Evolutionary conservation across 2,888 invertebrate genomes (phyloP).

Genomic region (Lagria hirta): DNA sequence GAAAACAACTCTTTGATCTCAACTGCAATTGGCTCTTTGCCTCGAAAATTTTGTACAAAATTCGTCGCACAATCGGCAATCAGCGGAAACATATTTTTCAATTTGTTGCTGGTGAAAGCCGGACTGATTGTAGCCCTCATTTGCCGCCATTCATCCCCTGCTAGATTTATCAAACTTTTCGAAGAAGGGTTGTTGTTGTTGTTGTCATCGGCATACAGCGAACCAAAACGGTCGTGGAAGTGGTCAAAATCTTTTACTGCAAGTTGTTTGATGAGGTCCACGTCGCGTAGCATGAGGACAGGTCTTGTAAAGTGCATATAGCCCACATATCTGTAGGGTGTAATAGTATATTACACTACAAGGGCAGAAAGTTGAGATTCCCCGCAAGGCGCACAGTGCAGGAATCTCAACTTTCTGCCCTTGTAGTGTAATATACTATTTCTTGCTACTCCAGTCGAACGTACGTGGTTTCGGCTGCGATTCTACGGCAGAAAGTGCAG

Average conservation of each 20-base stretch:
- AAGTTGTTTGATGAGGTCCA: slow-evolving; percentile 45
- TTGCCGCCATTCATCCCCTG: slow-evolving; percentile 35
- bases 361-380: too few relatives aligned
- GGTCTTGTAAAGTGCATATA: slow-evolving; percentile 35
- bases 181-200: slow-evolving; percentile 37
- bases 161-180: slow-evolving; percentile 32
- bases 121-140: slow-evolving; percentile 49
- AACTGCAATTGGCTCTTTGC: slow-evolving; percentile 17
- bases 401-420: too few relatives aligned
- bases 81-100: slow-evolving; percentile 31
- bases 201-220: slow-evolving; percentile 29
- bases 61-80: slow-evolving; percentile 26
- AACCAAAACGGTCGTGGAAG: slow-evolving; percentile 41
- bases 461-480: too few relatives aligned
- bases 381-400: too few relatives aligned
- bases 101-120: slow-evolving; percentile 35
- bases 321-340: slow-evolving; percentile 27
- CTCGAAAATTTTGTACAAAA: slow-evolving; percentile 27
- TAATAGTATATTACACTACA: too few relatives aligned
- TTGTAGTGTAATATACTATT: too few relatives aligned
- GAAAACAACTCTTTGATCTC: slow-evolving; percentile 42
- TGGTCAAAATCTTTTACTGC: slow-evolving; percentile 37
- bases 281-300: slow-evolving; percentile 41
- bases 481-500: too few relatives aligned
- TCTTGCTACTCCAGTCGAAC: too few relatives aligned